phyloP scores from a whole-genome alignment of 2,888 invertebrate species.

The Callyntrura sp. region DNA sequence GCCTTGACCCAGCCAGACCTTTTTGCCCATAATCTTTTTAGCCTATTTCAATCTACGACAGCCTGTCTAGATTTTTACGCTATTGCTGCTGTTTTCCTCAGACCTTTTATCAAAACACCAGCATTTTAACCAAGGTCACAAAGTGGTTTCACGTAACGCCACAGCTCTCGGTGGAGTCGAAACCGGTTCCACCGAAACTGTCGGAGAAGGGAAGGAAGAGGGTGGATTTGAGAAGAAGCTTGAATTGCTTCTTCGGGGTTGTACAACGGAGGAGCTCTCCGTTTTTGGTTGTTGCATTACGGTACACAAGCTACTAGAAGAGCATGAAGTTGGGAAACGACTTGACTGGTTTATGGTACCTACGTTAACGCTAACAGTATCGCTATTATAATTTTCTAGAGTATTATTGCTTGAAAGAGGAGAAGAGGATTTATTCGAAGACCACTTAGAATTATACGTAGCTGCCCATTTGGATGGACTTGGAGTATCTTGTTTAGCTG shows the following conservation, averaged over 20 bases:
- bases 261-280: conserved; percentile 30
- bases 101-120: conserved; percentile 70
- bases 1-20: conserved; percentile 49
- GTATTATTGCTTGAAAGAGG: conserved; percentile 63
- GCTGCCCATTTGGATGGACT: conserved; percentile 68
- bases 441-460: conserved; percentile 67
- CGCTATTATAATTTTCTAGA: conserved; percentile 24
- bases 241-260: conserved; percentile 51
- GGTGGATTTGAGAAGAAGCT: conserved; percentile 55
- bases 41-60: background rate
- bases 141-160: conserved; percentile 75
- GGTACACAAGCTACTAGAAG: conserved; percentile 76
- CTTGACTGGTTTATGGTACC: conserved; percentile 39
- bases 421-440: conserved; percentile 48
- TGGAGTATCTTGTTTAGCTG: conserved; percentile 59
- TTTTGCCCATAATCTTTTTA: conserved; percentile 22
- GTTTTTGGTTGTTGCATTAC: conserved; percentile 40
- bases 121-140: conserved; percentile 76
- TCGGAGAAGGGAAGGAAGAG: background rate
- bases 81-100: conserved; percentile 63
- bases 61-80: conserved; percentile 26
- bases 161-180: conserved; percentile 72
- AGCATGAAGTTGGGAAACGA: conserved; percentile 74
- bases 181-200: conserved; percentile 59
- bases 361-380: conserved; percentile 10